These are phyloP conservation scores for Loriculus beryllinus DNA, from an alignment of 2,797 vertebrate genomes.

Conservation along the genomic window DNA sequence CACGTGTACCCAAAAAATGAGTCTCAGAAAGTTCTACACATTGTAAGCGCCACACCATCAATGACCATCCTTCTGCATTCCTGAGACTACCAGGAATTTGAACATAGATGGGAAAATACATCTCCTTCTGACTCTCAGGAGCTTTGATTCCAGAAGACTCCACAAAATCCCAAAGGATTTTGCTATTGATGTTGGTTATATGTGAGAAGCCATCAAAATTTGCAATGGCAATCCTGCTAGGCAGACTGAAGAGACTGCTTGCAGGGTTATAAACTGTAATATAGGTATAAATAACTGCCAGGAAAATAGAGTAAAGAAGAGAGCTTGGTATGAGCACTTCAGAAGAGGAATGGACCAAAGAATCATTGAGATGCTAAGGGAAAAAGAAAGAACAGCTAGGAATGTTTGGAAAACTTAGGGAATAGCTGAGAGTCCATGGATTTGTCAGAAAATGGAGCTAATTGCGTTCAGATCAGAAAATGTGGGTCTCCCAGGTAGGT, in stretches of 20 bases:
- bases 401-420: neutral
- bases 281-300: neutral
- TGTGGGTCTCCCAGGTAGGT: rapidly evolving
- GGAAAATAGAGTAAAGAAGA: neutral
- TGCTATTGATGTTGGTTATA: neutral
- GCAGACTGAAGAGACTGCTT: neutral
- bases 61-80: neutral
- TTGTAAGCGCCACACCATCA: neutral
- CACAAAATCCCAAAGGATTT: neutral
- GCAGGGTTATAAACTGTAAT: neutral
- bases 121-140: neutral
- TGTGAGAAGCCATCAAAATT: neutral
- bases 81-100: neutral
- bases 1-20: neutral
- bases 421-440: neutral
- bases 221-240: neutral
- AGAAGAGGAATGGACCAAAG: neutral
- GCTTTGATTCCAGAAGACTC: neutral
- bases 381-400: neutral
- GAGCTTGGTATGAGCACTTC: neutral
- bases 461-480: neutral
- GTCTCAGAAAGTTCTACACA: neutral
- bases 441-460: neutral
- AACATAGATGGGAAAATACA: neutral
- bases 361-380: neutral